These are phyloP conservation scores for Acronicta leporina DNA, from an alignment of 2,888 invertebrate genomes.

Conservation along the genomic window DNA sequence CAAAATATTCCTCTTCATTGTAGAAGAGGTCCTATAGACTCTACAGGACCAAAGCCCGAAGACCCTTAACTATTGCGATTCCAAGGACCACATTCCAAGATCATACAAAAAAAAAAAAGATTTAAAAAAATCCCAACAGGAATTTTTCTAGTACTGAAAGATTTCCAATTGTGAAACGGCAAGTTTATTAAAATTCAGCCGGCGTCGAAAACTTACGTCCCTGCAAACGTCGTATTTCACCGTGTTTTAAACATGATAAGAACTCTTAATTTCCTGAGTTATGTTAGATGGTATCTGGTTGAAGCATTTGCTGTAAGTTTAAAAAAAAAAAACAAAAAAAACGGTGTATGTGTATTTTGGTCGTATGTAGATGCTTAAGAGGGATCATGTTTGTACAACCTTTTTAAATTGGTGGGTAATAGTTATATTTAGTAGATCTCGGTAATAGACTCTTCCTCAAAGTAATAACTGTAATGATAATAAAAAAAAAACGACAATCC, in stretches of 20 bases:
- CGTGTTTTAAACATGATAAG: conserved; percentile 58
- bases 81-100: not conserved
- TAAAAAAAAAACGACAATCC: too few relatives aligned
- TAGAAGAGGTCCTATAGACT: too few relatives aligned
- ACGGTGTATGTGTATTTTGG: too few relatives aligned
- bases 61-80: too few relatives aligned
- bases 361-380: too few relatives aligned
- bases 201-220: conserved; percentile 49
- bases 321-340: not conserved
- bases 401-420: too few relatives aligned
- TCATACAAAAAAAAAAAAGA: conserved; percentile 1
- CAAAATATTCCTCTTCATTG: too few relatives aligned
- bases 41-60: too few relatives aligned
- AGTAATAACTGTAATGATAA: too few relatives aligned
- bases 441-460: too few relatives aligned
- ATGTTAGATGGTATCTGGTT: conserved; percentile 46
- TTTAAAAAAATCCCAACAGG: conserved; percentile 22
- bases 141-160: conserved; percentile 35
- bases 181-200: conserved; percentile 49
- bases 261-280: conserved; percentile 52
- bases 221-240: conserved; percentile 54
- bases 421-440: too few relatives aligned
- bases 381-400: too few relatives aligned
- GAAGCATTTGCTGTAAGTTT: conserved; percentile 19
- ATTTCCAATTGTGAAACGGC: conserved; percentile 37